These are phyloP conservation scores for Orthosia incerta DNA, from an alignment of 2,888 invertebrate species.

Conservation along the genomic window DNA sequence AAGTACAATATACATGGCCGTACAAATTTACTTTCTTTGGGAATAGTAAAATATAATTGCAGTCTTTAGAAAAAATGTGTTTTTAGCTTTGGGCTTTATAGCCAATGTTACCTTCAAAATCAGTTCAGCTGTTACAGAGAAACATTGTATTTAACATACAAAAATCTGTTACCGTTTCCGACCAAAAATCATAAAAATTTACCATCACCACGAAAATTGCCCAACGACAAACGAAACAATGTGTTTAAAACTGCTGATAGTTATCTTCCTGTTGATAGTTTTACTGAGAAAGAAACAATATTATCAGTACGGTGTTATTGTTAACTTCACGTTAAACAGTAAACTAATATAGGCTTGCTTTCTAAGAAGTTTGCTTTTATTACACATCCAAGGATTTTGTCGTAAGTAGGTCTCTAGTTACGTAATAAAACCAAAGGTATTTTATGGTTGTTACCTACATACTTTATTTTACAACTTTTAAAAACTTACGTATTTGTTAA, in stretches of 20 bases:
- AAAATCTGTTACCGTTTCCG: background rate
- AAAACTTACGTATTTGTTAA: background rate
- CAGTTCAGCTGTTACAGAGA: background rate
- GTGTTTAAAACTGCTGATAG: conserved; percentile 51
- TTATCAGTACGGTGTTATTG: conserved; percentile 56
- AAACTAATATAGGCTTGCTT: conserved; percentile 59
- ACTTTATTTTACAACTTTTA: conserved; percentile 13
- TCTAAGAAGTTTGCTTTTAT: conserved; percentile 54
- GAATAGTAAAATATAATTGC: background rate
- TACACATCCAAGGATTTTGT: conserved; percentile 41
- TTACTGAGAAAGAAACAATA: conserved; percentile 57
- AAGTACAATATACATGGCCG: too few relatives aligned
- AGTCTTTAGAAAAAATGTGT: background rate
- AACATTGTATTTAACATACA: too few relatives aligned
- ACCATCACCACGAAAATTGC: conserved; percentile 10
- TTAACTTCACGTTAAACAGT: conserved; percentile 53
- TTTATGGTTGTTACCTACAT: background rate
- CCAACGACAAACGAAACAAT: conserved; percentile 31
- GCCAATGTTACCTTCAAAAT: background rate
- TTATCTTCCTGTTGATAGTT: conserved; percentile 49
- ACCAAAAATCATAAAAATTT: background rate
- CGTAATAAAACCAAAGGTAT: conserved; percentile 25
- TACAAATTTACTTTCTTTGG: background rate
- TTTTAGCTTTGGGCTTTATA: background rate
- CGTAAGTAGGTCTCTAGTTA: conserved; percentile 27